phyloP scores from a whole-genome alignment of 2,888 invertebrate genomes.

The Icerya purchasi region DNA sequence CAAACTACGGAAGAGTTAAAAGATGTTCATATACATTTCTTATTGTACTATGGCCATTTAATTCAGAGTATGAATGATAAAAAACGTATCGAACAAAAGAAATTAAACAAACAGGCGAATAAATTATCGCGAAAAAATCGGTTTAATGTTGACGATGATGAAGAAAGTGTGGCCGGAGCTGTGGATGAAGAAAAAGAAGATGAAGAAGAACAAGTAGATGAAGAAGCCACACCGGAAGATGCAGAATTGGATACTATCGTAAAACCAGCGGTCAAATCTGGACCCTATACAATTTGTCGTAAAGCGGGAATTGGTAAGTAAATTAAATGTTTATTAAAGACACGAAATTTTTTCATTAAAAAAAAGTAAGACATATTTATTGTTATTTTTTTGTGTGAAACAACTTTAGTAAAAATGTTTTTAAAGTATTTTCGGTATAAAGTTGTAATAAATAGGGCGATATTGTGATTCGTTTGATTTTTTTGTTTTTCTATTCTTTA shows the following conservation, averaged over 20 bases:
- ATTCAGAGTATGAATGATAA: conserved; percentile 48
- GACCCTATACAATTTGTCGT: conserved; percentile 70
- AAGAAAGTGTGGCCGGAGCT: conserved; percentile 18
- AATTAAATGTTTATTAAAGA: neutral
- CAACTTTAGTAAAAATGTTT: too few species aligned
- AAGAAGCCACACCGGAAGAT: conserved; percentile 28
- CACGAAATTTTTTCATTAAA: neutral
- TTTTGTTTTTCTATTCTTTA: too few species aligned
- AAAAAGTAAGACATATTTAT: too few species aligned
- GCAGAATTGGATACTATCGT: conserved; percentile 30
- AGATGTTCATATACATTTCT: conserved; percentile 82
- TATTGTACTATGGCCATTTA: conserved; percentile 73
- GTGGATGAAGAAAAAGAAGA: conserved; percentile 41
- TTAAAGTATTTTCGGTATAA: too few species aligned
- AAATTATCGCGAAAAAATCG: conserved; percentile 28
- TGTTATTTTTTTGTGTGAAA: too few species aligned
- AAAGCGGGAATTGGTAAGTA: conserved; percentile 52
- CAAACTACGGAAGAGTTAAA: conserved; percentile 77
- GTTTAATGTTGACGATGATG: conserved; percentile 22
- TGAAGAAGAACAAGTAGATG: conserved; percentile 33
- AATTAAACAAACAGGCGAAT: conserved; percentile 25
- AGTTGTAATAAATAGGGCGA: too few species aligned
- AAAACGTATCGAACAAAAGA: conserved; percentile 40
- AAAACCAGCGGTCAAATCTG: conserved; percentile 68
- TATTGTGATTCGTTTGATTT: too few species aligned